Conservation (phyloP, 2,888 invertebrate genomes). For the Lycaena phlaeas region DNA sequence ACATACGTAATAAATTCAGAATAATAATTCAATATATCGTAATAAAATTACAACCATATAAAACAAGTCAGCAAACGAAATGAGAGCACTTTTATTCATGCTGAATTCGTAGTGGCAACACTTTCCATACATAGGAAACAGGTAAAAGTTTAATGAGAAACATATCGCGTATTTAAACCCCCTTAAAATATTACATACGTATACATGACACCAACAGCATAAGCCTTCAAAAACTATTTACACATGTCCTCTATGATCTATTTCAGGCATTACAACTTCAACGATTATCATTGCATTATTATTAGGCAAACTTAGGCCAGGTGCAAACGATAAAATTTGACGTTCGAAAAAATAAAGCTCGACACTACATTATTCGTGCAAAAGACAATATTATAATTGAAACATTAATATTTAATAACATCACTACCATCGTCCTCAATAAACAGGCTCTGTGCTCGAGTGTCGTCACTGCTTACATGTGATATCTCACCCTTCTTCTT, state of each 20-base stretch:
- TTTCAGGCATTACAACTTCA: no score
- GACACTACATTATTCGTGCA: conserved; percentile 17
- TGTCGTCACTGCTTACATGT: conserved; percentile 45
- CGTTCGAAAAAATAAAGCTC: conserved; percentile 2
- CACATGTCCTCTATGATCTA: no score
- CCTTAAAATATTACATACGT: neutral
- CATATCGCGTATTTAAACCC: neutral
- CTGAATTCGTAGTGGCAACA: conserved; percentile 11
- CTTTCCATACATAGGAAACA: neutral
- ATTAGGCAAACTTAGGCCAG: no score
- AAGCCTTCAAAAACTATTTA: no score
- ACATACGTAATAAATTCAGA: neutral
- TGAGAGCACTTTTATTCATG: conserved; percentile 1
- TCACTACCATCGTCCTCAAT: conserved; percentile 52
- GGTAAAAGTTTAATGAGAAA: neutral
- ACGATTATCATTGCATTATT: no score
- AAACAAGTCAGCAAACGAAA: no score
- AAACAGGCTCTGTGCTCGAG: conserved; percentile 39
- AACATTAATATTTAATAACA: conserved; percentile 19
- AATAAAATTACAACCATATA: neutral
- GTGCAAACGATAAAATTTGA: neutral
- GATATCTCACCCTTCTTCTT: conserved; percentile 59
- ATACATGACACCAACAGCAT: neutral
- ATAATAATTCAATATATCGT: neutral
- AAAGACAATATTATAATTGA: neutral